phyloP scores from a whole-genome alignment of 2,113 vertebrate genomes.

The Burhinus oedicnemus region DNA sequence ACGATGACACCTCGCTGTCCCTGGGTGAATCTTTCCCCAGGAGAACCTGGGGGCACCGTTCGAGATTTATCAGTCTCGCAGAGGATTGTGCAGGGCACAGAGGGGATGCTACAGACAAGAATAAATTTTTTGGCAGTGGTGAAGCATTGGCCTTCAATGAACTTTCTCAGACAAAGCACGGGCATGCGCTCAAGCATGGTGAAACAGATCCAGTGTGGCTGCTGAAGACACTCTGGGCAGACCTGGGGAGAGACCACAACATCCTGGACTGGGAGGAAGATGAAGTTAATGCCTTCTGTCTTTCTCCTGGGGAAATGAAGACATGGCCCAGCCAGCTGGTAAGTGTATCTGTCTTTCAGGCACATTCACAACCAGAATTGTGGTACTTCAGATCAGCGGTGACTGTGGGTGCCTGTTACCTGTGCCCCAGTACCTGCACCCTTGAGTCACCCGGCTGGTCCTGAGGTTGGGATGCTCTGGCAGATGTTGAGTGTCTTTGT shows the following conservation, averaged over 20 bases:
- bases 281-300: background rate
- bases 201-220: background rate
- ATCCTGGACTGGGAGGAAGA: background rate
- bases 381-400: background rate
- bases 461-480: background rate
- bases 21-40: background rate
- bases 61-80: background rate
- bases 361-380: background rate
- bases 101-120: background rate
- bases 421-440: background rate
- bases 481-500: accelerated
- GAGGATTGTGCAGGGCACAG: background rate
- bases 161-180: background rate
- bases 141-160: background rate
- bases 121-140: background rate
- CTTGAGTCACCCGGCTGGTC: background rate
- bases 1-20: accelerated
- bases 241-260: background rate
- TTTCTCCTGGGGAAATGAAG: background rate
- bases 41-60: background rate
- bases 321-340: background rate
- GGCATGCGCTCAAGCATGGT: accelerated
- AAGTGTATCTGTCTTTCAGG: background rate
- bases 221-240: accelerated
- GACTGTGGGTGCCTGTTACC: background rate